phyloP scores from a whole-genome alignment of 2,888 invertebrate species.

The Acronicta aceris region DNA sequence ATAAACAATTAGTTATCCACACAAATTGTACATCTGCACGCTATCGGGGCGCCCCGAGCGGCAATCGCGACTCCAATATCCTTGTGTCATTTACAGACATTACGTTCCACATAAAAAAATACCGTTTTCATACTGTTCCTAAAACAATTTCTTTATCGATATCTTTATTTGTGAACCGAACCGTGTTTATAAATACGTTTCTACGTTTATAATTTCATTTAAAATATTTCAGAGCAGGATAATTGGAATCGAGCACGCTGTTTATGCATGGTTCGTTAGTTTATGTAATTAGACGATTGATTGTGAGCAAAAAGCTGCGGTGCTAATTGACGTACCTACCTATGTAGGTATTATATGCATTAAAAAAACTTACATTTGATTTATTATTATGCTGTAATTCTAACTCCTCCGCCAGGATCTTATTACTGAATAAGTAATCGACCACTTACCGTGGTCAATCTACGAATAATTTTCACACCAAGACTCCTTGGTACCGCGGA shows the following conservation, averaged over 20 bases:
- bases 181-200: slow-evolving; percentile 9
- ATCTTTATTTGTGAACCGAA: neutral
- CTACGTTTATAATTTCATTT: slow-evolving; percentile 26
- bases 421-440: too few relatives aligned
- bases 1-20: slow-evolving; percentile 25
- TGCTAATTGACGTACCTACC: slow-evolving; percentile 23
- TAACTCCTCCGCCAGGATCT: too few relatives aligned
- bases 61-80: slow-evolving; percentile 44
- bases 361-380: too few relatives aligned
- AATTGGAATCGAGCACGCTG: slow-evolving; percentile 16
- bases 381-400: too few relatives aligned
- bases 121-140: slow-evolving; percentile 12
- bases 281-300: slow-evolving; percentile 40
- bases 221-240: slow-evolving; percentile 20
- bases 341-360: too few relatives aligned
- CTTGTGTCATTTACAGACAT: slow-evolving; percentile 47
- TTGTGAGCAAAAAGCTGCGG: slow-evolving; percentile 31
- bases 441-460: too few relatives aligned
- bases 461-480: too few relatives aligned
- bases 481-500: too few relatives aligned
- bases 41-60: slow-evolving; percentile 36
- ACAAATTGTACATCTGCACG: slow-evolving; percentile 25
- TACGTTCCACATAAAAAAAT: slow-evolving; percentile 13
- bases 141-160: slow-evolving; percentile 15
- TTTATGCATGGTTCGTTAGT: slow-evolving; percentile 36